Evolutionary conservation across 2,888 invertebrate species (phyloP), one percentile per base, ranked within the genome.

Genomic region (Calameuta filiformis): DNA sequence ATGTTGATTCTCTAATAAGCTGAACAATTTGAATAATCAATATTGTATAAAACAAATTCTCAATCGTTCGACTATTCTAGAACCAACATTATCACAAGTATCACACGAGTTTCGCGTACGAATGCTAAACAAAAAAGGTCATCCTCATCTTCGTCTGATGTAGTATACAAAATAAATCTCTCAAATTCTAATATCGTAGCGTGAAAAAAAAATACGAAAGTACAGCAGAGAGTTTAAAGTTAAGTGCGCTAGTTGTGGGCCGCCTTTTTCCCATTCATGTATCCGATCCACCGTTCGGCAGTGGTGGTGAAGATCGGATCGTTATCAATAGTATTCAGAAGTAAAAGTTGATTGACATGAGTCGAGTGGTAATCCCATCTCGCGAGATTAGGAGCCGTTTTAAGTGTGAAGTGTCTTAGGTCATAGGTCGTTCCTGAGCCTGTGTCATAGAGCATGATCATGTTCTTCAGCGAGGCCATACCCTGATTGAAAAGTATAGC

Each of bases 361-460:
- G 99, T 98, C 0, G 98, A 97, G 92, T 99, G 99, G 92, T 99
- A 99, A 91, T 99, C 99, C 98, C 99, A 99, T 78, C 99, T 93
- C 0, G 99, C 99, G 81, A 99, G 93, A 92, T 99, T 99, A 0
- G 98, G 98, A 35, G 97, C 96, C 31, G 96, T 95, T 33, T 97
- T 96, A 68, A 98, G 92, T 0, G 97, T 97, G 88, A 98, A 95
- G 91, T 99, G 99, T 23, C 99, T 93, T 76, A 99, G 93, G 93
- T 99, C 99, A 90, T 99, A 99, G 82, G 97, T 96, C 34, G 98
- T 98, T 3, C 98, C 98, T 78, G 97, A 97, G 34, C 99, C 98
- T 23, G 98, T 98, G 92, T 99, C 99, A 89, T 96, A 99, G 9
- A 99, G 93, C 0, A 97, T 95, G 34, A 99, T 93, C 93, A 99